phyloP scores from a whole-genome alignment of 2,113 vertebrate species.

The Cyanoramphus novaezelandiae region DNA sequence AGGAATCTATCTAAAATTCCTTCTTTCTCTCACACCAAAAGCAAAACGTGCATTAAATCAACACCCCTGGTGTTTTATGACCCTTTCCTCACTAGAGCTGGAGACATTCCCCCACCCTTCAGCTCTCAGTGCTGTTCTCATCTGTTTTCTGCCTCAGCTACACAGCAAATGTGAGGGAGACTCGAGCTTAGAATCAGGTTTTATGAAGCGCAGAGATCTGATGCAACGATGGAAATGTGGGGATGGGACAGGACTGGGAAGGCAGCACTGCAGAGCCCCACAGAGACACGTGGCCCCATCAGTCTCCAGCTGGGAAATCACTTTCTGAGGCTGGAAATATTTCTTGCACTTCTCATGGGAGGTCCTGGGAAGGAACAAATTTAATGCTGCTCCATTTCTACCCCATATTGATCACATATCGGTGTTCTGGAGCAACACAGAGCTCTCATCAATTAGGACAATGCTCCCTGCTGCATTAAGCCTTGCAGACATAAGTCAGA shows the following conservation, averaged over 20 bases:
- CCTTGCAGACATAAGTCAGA: background rate
- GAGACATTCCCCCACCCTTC: background rate
- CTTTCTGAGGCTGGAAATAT: background rate
- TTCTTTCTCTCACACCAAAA: background rate
- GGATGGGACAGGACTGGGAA: fast-evolving
- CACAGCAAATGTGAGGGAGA: background rate
- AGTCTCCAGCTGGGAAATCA: background rate
- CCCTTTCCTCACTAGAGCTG: background rate
- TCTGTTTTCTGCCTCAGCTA: background rate
- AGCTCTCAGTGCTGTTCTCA: background rate
- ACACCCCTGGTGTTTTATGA: background rate
- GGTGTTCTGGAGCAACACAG: background rate
- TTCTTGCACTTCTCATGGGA: background rate
- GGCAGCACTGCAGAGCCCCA: background rate
- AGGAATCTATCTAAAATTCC: background rate
- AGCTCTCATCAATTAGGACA: background rate
- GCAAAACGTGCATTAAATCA: background rate
- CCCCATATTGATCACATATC: background rate
- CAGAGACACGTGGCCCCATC: background rate
- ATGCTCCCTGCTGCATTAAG: background rate
- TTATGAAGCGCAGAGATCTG: background rate
- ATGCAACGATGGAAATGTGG: fast-evolving
- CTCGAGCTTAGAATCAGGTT: background rate
- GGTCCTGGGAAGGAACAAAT: background rate
- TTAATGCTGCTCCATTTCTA: background rate